Evolutionary conservation across 2,888 invertebrate genomes (phyloP), one percentile per base, ranked within the genome.

Genomic region (Drosophila buzzatii): DNA sequence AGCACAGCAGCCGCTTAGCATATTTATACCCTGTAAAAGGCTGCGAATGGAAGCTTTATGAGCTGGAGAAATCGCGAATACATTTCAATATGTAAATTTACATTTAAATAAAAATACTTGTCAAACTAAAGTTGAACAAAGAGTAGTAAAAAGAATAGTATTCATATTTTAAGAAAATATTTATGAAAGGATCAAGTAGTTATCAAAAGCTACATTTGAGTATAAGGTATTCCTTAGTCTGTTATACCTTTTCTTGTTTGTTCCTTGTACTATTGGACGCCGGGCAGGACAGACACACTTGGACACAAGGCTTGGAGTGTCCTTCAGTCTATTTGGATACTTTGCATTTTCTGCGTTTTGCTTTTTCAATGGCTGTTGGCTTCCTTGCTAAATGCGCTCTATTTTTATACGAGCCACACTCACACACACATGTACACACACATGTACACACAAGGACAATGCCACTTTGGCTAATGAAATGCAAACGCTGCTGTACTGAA

Each of bases 271-370:
- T 53, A 31, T 41, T 57, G 42, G 59, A 55, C 58, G 12, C 20
- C 65, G 55, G 55, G 31, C 31, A 57, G 62, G 70, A 73, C 71
- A 67, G 62, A 81, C 64, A 79, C 75, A 87, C 81, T 87, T 85
- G 85, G 79, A 78, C 82, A 89, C 70, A 79, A 49, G 63, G 77
- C 78, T 82, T 81, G 65, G 72, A 89, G 88, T 89, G 87, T 89
- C 87, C 87, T 87, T 87, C 89, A 86, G 85, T 87, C 87, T 89
- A 89, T 89, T 87, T 87, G 89, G 85, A 86, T 87, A 85, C 87
- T 89, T 85, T 86, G 86, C 86, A 87, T 81, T 77, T 76, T 79
- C 73, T 69, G 71, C 69, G 69, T 82, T 85, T 80, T 76, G 63
- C 67, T 73, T 77, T 68, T 68, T 68, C 53, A 71, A 68, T 56